Conservation (phyloP, 1,140 invertebrate species). For the Drosophila sturtevanti region DNA sequence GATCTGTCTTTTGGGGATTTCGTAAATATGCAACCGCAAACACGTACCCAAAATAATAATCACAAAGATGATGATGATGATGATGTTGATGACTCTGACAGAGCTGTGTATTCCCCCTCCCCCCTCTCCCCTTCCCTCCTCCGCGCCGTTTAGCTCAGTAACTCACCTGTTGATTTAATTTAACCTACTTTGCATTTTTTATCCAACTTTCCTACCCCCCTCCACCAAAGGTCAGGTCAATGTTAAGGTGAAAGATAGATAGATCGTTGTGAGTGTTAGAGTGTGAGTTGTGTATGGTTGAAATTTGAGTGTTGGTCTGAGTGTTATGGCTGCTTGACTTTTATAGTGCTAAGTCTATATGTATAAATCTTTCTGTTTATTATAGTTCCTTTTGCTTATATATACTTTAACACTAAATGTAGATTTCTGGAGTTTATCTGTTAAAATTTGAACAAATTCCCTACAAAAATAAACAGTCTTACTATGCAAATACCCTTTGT, state of each 20-base stretch:
- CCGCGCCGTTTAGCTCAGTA: neutral
- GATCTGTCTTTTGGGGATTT: constrained; percentile 44
- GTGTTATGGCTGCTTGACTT: constrained; percentile 1
- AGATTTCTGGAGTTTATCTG: constrained; percentile 37
- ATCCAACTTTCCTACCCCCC: neutral
- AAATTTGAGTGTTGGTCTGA: neutral
- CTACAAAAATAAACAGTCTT: too few relatives aligned
- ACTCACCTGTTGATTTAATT: constrained; percentile 19
- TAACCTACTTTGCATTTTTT: constrained; percentile 50
- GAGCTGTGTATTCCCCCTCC: constrained; percentile 44
- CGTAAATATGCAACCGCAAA: constrained; percentile 57
- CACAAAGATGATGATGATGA: neutral
- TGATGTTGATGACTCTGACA: constrained; percentile 1
- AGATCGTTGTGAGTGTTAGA: neutral
- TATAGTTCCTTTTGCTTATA: neutral
- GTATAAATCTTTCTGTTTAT: neutral
- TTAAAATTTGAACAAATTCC: constrained; percentile 12
- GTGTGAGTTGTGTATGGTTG: neutral
- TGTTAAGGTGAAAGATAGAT: constrained; percentile 63
- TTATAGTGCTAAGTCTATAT: neutral
- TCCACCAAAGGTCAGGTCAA: constrained; percentile 55
- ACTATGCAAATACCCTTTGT: neutral
- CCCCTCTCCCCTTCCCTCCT: constrained; percentile 27
- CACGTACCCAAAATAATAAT: constrained; percentile 50
- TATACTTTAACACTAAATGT: constrained; percentile 5